Conservation (phyloP, 2,797 vertebrate species). For the Onychomys torridus region DNA sequence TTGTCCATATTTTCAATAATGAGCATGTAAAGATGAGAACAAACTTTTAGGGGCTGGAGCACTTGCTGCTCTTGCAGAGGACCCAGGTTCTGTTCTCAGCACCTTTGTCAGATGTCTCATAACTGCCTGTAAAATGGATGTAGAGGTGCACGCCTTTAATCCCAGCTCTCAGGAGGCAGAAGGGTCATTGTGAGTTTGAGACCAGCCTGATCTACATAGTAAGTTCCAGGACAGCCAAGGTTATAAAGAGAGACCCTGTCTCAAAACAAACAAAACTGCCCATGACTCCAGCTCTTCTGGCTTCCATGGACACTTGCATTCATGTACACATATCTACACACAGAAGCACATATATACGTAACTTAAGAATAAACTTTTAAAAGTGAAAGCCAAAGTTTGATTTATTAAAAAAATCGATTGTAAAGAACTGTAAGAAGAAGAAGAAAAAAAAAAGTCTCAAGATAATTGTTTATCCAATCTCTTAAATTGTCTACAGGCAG, state of each 20-base stretch:
- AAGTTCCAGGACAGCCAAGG: neutral
- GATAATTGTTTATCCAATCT: neutral
- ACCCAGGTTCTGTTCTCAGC: neutral
- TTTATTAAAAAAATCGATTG: neutral
- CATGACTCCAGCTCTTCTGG: neutral
- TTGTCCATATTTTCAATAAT: neutral
- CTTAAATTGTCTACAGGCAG: neutral
- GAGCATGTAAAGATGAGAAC: neutral
- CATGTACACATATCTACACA: neutral
- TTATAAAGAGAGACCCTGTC: neutral
- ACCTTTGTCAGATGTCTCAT: neutral
- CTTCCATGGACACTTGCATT: neutral
- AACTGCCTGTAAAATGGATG: too few relatives aligned
- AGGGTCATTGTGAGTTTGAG: neutral
- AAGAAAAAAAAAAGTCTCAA: neutral
- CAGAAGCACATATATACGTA: neutral
- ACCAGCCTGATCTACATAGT: neutral
- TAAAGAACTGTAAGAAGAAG: neutral
- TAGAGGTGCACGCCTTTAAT: neutral
- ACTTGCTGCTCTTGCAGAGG: neutral
- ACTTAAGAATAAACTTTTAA: neutral
- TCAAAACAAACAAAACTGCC: neutral
- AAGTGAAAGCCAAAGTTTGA: neutral
- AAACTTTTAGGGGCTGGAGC: neutral
- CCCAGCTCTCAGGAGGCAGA: neutral